Conservation (phyloP, 2,113 vertebrate species). For the Aegithalos caudatus region DNA sequence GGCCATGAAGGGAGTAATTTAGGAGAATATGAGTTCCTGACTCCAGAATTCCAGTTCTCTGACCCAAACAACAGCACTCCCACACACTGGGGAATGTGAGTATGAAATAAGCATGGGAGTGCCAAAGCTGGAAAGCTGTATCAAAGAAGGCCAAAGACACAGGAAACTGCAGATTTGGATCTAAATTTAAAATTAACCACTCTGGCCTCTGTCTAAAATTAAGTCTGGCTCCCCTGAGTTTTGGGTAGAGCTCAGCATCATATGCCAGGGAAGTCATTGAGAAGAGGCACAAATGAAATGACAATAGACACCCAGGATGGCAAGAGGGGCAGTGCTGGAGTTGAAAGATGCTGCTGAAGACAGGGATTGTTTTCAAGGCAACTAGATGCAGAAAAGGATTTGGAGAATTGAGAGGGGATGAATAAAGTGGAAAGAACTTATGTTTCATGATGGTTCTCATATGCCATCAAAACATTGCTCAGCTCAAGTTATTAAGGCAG, state of each 20-base stretch:
- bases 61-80: slow-evolving; percentile 56
- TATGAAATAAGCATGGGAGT: neutral
- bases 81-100: slow-evolving; percentile 20
- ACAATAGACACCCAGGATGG: neutral
- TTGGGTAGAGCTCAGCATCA: neutral
- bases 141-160: neutral
- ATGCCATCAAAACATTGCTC: slow-evolving; percentile 1
- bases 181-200: neutral
- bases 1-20: slow-evolving; percentile 2
- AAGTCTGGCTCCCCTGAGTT: neutral
- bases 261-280: neutral
- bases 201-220: neutral
- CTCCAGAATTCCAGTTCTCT: slow-evolving; percentile 47
- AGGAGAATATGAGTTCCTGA: slow-evolving; percentile 32
- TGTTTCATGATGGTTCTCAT: neutral
- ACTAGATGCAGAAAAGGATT: neutral
- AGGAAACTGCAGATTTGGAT: slow-evolving; percentile 10
- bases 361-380: neutral
- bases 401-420: neutral
- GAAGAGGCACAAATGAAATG: neutral
- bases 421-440: slow-evolving; percentile 28
- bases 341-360: neutral
- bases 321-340: neutral
- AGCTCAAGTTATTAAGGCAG: neutral
- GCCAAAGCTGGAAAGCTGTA: slow-evolving; percentile 8